Evolutionary conservation across 2,888 invertebrate genomes (phyloP).

Genomic region (Acanthoscelides obtectus): DNA sequence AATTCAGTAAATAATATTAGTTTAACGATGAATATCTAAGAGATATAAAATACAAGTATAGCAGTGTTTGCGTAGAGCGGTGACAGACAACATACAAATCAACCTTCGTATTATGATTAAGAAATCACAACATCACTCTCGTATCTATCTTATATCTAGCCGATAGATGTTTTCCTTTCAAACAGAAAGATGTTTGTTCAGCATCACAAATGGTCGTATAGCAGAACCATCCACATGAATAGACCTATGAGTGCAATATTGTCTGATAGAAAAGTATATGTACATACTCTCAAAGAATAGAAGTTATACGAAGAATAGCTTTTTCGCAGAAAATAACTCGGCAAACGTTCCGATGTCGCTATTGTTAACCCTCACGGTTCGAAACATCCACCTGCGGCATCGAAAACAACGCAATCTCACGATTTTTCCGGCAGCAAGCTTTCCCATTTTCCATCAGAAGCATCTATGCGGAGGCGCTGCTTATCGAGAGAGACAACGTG

Average conservation of each 20-base stretch:
- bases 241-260: neutral
- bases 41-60: too few relatives aligned
- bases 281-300: neutral
- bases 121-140: too few relatives aligned
- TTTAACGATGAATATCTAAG: too few relatives aligned
- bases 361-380: neutral
- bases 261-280: neutral
- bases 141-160: too few relatives aligned
- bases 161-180: neutral
- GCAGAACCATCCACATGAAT: neutral
- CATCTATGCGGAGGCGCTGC: neutral
- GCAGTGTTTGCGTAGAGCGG: too few relatives aligned
- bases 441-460: neutral
- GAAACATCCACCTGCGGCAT: neutral
- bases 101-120: too few relatives aligned
- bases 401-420: neutral
- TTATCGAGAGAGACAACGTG: too few relatives aligned
- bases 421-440: neutral
- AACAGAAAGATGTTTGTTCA: neutral
- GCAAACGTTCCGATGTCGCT: neutral
- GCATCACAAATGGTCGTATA: neutral
- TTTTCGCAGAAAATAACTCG: neutral
- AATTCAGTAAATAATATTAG: too few relatives aligned
- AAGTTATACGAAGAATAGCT: neutral
- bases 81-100: too few relatives aligned